phyloP scores from a whole-genome alignment of 2,113 vertebrate genomes.

The Sturnira hondurensis region DNA sequence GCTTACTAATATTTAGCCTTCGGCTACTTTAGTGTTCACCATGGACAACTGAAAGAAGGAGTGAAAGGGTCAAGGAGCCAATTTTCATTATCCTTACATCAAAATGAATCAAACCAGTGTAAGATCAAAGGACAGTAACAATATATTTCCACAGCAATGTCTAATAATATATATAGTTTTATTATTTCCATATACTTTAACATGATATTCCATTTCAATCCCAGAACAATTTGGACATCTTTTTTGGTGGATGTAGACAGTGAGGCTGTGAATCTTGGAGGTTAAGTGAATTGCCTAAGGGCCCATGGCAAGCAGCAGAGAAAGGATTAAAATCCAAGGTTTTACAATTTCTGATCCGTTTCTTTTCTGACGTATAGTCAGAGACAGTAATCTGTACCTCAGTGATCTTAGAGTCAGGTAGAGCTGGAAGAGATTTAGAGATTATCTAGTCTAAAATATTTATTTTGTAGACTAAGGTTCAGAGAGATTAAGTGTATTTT shows the following conservation, averaged over 20 bases:
- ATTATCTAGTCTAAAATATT: neutral
- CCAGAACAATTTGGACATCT: neutral
- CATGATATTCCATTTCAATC: neutral
- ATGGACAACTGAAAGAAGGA: neutral
- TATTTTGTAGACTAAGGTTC: neutral
- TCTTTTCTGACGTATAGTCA: neutral
- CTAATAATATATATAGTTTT: neutral
- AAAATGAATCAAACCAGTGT: neutral
- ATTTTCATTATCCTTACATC: neutral
- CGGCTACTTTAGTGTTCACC: neutral
- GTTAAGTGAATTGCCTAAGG: neutral
- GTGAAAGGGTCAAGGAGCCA: neutral
- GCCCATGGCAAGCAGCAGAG: neutral
- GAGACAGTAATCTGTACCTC: neutral
- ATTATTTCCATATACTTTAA: neutral
- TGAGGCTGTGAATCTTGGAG: neutral
- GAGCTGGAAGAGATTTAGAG: neutral
- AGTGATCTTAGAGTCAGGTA: neutral
- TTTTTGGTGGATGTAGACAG: neutral
- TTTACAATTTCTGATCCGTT: neutral
- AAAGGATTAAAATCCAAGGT: neutral
- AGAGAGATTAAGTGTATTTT: neutral
- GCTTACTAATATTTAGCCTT: neutral
- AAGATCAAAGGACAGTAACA: neutral
- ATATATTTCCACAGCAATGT: neutral